Conservation (phyloP, 2,888 invertebrate species). For the Stenurella melanura region DNA sequence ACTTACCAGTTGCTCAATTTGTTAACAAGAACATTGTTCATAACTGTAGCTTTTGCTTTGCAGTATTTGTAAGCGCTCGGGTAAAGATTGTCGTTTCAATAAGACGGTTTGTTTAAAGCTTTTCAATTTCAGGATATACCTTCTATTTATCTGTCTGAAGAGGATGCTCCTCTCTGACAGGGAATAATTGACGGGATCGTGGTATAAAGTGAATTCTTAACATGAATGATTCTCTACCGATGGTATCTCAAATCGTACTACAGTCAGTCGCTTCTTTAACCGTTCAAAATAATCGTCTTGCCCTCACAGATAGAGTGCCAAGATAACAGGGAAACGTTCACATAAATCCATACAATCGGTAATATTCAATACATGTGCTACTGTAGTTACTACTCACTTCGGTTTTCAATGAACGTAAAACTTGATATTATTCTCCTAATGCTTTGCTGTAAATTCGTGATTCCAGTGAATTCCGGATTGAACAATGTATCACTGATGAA, state of each 20-base stretch:
- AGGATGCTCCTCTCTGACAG: constrained; percentile 59
- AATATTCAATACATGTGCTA: constrained; percentile 10
- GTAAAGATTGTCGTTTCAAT: constrained; percentile 48
- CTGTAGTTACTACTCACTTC: background rate
- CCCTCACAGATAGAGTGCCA: constrained; percentile 10
- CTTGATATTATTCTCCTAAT: background rate
- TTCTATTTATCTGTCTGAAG: constrained; percentile 52
- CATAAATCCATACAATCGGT: background rate
- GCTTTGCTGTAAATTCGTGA: background rate
- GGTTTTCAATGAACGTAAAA: background rate
- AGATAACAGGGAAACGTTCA: constrained; percentile 17
- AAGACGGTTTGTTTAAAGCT: constrained; percentile 44
- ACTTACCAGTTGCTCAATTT: too few relatives aligned
- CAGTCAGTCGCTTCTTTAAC: constrained; percentile 53
- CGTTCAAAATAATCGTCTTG: constrained; percentile 56
- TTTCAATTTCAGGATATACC: constrained; percentile 50
- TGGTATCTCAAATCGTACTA: constrained; percentile 59
- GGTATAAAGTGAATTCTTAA: constrained; percentile 69
- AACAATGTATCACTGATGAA: too few relatives aligned
- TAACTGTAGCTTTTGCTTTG: background rate
- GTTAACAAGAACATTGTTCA: background rate
- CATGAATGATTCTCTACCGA: constrained; percentile 66
- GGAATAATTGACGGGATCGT: constrained; percentile 71
- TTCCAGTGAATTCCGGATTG: background rate
- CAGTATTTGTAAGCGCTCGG: background rate